Conservation (phyloP, 2,113 vertebrate genomes). For the Arothron firmamentum region DNA sequence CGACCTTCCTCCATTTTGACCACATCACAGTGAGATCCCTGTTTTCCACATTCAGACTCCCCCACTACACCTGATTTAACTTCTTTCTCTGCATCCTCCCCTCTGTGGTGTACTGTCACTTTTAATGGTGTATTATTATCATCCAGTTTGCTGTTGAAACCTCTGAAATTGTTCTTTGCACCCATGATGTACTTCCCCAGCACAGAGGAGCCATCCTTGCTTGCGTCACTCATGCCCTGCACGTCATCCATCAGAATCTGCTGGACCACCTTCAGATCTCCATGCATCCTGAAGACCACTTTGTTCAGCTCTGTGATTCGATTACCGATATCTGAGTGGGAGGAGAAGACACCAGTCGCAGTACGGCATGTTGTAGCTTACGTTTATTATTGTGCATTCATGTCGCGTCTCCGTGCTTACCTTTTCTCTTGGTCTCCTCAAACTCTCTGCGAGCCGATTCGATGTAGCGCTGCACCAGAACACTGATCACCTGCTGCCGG, state of each 20-base stretch:
- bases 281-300: slow-evolving; percentile 75
- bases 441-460: slow-evolving; percentile 84
- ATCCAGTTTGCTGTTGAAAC: slow-evolving; percentile 52
- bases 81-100: slow-evolving; percentile 13
- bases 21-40: slow-evolving; percentile 33
- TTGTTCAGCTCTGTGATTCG: slow-evolving; percentile 85
- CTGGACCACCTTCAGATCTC: slow-evolving; percentile 74
- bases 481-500: slow-evolving; percentile 80
- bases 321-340: slow-evolving; percentile 79
- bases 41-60: slow-evolving; percentile 18
- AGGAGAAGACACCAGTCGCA: slow-evolving; percentile 21
- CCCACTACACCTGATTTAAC: slow-evolving; percentile 5
- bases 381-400: neutral
- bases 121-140: slow-evolving; percentile 45
- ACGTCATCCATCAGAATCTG: slow-evolving; percentile 50
- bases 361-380: neutral
- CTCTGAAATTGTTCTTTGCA: slow-evolving; percentile 83
- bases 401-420: slow-evolving; percentile 45
- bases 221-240: neutral
- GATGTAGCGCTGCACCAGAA: slow-evolving; percentile 85
- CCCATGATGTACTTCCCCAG: slow-evolving; percentile 80
- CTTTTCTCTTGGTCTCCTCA: slow-evolving; percentile 84
- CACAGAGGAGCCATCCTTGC: slow-evolving; percentile 67
- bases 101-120: slow-evolving; percentile 56
- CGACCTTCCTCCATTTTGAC: slow-evolving; percentile 65